Evolutionary conservation across 1,140 invertebrate genomes (phyloP).

Genomic region (Drosophila simulans): DNA sequence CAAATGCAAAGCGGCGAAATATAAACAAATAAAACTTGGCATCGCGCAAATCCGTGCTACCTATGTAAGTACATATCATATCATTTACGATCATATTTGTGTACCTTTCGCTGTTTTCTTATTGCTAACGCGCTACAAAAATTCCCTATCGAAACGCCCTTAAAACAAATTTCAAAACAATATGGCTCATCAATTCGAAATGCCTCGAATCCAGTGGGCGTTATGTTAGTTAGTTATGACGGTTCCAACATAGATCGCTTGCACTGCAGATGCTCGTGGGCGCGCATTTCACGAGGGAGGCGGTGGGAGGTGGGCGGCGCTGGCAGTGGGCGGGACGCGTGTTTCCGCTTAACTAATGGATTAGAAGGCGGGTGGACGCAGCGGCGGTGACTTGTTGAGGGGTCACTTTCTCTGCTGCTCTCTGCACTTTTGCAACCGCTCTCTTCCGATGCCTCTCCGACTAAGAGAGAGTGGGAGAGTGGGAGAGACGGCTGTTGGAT

Average conservation of each 20-base stretch:
- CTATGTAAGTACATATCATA: too few species aligned
- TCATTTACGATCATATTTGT: too few species aligned
- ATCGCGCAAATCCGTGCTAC: too few species aligned
- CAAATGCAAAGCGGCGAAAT: too few species aligned
- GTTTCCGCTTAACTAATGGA: constrained; percentile 61
- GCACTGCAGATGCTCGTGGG: background rate
- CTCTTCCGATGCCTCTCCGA: background rate
- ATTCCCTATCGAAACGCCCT: too few species aligned
- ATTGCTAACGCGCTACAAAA: too few species aligned
- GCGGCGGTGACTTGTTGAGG: constrained; percentile 65
- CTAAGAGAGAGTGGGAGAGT: constrained; percentile 29
- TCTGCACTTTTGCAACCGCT: constrained; percentile 26
- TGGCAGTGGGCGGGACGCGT: constrained; percentile 17
- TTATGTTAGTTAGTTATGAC: background rate
- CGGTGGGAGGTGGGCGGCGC: constrained; percentile 33
- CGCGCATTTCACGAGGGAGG: constrained; percentile 1
- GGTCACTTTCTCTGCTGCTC: constrained; percentile 26
- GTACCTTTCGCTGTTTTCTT: too few species aligned
- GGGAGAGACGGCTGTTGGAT: constrained; percentile 36
- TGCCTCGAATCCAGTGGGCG: background rate
- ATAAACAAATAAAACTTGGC: too few species aligned
- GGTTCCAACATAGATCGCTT: too few species aligned
- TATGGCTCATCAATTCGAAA: background rate
- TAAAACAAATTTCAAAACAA: too few species aligned
- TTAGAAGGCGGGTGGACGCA: constrained; percentile 31